Base-by-base conservation (phyloP, 2,888 invertebrate species). In the Trissoscelio sp. region DNA sequence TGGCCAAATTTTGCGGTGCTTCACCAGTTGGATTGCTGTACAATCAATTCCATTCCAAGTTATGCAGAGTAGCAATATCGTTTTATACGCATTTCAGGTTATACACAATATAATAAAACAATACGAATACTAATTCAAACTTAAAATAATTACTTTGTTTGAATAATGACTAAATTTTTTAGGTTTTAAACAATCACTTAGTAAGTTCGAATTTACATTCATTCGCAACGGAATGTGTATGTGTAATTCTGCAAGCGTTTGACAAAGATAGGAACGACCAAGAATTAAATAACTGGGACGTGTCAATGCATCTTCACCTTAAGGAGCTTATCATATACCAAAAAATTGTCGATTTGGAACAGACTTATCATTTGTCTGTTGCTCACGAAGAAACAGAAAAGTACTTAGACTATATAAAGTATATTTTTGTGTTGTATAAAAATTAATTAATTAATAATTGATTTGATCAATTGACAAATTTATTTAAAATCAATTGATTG, bases 341-440 rank as follows among this genome's bases (percentile, higher is more conserved):
- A 83, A 96, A 96, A 83, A 95, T 98, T 44, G 92, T 96, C 82
- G 93, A 94, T 31, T 92, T 99, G 79, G 97, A 97, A 86, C 95
- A 95, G 82, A 95, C 97, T 11, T 99, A 98, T 91, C 97, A 98
- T 88, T 92, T 96, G 89, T 96, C 98, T 1, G 98, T 98, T 1
- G 97, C 97, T 1, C 95, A 96, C 81, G 99, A 99, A 92, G 98
- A 99, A 88, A 95, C 96, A 83, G 98, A 98, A 92, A 98, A 97
- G 93, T 93, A 90, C 91, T 6, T n/a, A n/a, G n/a, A n/a, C n/a
- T n/a, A n/a, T n/a, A n/a, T n/a, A n/a, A n/a, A n/a, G n/a, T n/a
- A n/a, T n/a, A n/a, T n/a, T n/a, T n/a, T n/a, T n/a, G n/a, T n/a
- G n/a, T n/a, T n/a, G n/a, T n/a, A n/a, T n/a, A n/a, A n/a, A n/a